Percentiles rank a stretch among this genome's conserved stretches.
Evolutionary conservation across 1,140 invertebrate species (phyloP).

Genomic region (Parasteatoda tepidariorum): DNA sequence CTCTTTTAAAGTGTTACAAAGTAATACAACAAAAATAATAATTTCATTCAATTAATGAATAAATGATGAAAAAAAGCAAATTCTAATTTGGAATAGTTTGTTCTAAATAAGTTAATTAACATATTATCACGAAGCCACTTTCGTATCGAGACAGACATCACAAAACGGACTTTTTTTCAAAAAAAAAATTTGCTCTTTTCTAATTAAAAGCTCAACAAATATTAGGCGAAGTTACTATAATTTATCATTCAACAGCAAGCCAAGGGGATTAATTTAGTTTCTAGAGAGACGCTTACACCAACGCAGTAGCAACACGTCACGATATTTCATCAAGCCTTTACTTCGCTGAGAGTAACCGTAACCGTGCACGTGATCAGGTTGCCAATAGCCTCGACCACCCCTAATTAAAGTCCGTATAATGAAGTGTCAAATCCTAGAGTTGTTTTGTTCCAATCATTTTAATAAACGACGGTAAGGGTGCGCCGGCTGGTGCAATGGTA

Average conservation of each 20-base stretch:
- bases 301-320: background rate
- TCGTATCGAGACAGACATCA: no score
- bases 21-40: no score
- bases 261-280: background rate
- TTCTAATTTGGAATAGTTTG: no score
- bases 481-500: conserved; percentile 32
- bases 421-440: conserved; percentile 50
- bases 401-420: conserved; percentile 51
- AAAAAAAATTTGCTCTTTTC: background rate
- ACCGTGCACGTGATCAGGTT: background rate
- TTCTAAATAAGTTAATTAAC: no score
- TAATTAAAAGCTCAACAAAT: background rate
- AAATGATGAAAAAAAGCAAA: no score
- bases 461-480: conserved; percentile 29
- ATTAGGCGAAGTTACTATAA: background rate
- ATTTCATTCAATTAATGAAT: no score
- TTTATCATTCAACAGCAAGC: background rate
- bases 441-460: conserved; percentile 51
- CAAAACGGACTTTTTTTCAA: no score
- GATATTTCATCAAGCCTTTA: background rate
- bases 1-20: no score
- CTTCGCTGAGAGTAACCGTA: background rate
- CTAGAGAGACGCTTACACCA: background rate
- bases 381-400: background rate
- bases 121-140: no score